Conservation (phyloP, 2,888 invertebrate species). For the Thyatira batis region DNA sequence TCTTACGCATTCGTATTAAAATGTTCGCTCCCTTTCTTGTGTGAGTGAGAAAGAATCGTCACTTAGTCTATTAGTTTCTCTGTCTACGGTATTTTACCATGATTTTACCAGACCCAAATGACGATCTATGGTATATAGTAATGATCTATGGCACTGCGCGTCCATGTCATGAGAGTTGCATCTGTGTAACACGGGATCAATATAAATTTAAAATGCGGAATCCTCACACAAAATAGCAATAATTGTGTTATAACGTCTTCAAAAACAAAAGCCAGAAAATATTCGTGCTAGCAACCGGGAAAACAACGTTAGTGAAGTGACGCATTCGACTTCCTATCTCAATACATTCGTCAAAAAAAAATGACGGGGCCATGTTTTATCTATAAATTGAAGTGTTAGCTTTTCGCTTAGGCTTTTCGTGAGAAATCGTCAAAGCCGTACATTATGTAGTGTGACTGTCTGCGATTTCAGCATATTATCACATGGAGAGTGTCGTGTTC, state of each 20-base stretch:
- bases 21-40: no score
- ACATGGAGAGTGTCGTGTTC: slow-evolving; percentile 40
- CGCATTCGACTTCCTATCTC: slow-evolving; percentile 29
- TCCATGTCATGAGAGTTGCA: slow-evolving; percentile 76
- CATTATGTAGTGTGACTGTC: slow-evolving; percentile 66
- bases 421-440: not conserved
- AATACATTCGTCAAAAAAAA: slow-evolving; percentile 64
- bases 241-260: slow-evolving; percentile 39
- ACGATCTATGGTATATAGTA: no score
- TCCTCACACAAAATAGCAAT: slow-evolving; percentile 54
- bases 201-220: slow-evolving; percentile 73
- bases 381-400: slow-evolving; percentile 67
- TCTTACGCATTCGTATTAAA: no score
- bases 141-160: slow-evolving; percentile 78
- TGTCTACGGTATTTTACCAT: no score
- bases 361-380: slow-evolving; percentile 75
- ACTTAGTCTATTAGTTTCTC: no score
- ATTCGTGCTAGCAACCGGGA: slow-evolving; percentile 13
- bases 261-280: slow-evolving; percentile 23
- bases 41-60: no score
- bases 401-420: no score
- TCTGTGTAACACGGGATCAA: slow-evolving; percentile 73
- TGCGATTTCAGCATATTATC: slow-evolving; percentile 37
- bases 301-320: slow-evolving; percentile 10
- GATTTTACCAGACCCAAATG: no score